Conservation (phyloP, 2,888 invertebrate genomes). For the Temnothorax rugatulus region DNA sequence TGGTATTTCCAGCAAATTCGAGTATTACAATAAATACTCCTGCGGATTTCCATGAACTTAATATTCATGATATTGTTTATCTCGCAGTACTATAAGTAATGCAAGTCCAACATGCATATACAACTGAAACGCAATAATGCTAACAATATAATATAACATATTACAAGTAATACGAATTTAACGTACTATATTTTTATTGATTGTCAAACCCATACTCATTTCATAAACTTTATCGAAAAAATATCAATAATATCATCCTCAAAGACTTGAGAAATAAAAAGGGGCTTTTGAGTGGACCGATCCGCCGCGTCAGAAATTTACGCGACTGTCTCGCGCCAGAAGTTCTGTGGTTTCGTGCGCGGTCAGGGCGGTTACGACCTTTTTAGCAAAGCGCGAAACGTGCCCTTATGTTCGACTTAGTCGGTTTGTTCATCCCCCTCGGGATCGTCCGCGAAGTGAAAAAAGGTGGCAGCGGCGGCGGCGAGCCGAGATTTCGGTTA, state of each 20-base stretch:
- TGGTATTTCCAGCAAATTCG: constrained; percentile 26
- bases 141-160: constrained; percentile 4
- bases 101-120: not conserved
- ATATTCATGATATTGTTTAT: constrained; percentile 42
- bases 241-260: constrained; percentile 10
- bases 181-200: not conserved
- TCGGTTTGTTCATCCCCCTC: constrained; percentile 58
- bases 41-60: constrained; percentile 34
- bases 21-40: constrained; percentile 42
- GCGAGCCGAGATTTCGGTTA: constrained; percentile 68
- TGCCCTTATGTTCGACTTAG: constrained; percentile 70
- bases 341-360: constrained; percentile 71
- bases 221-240: not conserved
- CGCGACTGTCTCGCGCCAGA: constrained; percentile 73
- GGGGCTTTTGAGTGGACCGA: constrained; percentile 59
- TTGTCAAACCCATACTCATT: not conserved
- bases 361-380: constrained; percentile 43
- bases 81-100: constrained; percentile 23
- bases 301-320: constrained; percentile 74
- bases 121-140: not conserved
- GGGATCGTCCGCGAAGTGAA: constrained; percentile 55
- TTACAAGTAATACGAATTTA: constrained; percentile 1
- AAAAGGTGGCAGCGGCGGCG: constrained; percentile 37
- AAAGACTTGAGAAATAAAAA: constrained; percentile 49
- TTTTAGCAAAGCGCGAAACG: constrained; percentile 72